Evolutionary conservation across 2,888 invertebrate species (phyloP).

Genomic region (Cataglyphis cursor): DNA sequence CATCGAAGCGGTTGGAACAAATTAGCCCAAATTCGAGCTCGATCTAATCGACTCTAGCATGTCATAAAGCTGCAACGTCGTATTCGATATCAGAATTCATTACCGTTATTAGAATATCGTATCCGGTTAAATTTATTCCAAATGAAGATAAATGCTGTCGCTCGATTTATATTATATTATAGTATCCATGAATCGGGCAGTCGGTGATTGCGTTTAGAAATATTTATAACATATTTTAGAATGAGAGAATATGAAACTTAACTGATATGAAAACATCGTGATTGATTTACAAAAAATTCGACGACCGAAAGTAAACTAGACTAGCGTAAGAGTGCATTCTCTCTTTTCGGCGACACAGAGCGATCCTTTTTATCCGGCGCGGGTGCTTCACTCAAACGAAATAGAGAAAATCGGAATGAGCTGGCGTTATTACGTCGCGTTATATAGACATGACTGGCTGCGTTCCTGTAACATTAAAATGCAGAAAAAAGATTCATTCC

Average conservation of each 20-base stretch:
- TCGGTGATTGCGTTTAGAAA: background rate
- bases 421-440: conserved; percentile 32
- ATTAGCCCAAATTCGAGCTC: conserved; percentile 39
- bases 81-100: conserved; percentile 35
- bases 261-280: background rate
- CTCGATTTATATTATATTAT: conserved; percentile 1
- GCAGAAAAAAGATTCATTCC: conserved; percentile 43
- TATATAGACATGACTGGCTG: conserved; percentile 44
- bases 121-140: conserved; percentile 17
- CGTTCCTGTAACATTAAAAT: conserved; percentile 60
- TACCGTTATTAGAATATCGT: conserved; percentile 31
- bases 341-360: conserved; percentile 1
- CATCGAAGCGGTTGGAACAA: background rate
- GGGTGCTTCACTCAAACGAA: conserved; percentile 4
- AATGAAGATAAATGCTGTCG: background rate
- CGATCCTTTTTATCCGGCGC: conserved; percentile 19
- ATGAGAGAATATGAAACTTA: background rate
- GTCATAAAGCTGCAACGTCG: conserved; percentile 39
- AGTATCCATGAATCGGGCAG: background rate
- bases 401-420: conserved; percentile 33
- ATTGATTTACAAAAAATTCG: conserved; percentile 13
- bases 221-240: background rate
- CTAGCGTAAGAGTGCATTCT: background rate
- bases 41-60: conserved; percentile 37
- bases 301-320: conserved; percentile 9